phyloP scores from a whole-genome alignment of 2,113 vertebrate species.

The Microcebus griseorufus region DNA sequence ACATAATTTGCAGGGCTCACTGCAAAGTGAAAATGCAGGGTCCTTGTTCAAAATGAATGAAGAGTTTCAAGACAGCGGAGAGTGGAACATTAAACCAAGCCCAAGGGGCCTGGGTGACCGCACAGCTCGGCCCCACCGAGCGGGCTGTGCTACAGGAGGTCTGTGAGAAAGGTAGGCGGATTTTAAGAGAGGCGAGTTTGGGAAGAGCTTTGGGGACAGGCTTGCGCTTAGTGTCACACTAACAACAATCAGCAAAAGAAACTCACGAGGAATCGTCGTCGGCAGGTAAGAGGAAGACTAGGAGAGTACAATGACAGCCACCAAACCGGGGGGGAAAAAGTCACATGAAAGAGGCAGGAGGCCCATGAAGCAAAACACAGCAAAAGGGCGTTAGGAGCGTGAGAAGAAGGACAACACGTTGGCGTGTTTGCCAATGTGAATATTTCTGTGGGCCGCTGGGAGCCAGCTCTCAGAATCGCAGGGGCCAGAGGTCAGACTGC shows the following conservation, averaged over 20 bases:
- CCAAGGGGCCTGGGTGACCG: accelerated
- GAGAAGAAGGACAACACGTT: background rate
- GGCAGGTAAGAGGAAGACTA: background rate
- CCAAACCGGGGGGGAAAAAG: accelerated
- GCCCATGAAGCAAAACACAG: background rate
- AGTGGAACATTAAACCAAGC: background rate
- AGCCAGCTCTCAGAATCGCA: background rate
- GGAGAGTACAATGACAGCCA: background rate
- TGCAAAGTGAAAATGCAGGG: background rate
- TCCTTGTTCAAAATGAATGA: background rate
- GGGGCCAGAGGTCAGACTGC: accelerated
- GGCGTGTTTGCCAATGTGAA: background rate
- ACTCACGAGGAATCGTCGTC: background rate
- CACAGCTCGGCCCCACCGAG: background rate
- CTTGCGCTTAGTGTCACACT: background rate
- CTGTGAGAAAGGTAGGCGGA: accelerated
- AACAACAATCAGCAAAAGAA: background rate
- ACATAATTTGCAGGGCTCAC: background rate
- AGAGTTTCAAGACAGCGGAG: background rate
- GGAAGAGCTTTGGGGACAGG: background rate
- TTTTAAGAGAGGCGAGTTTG: background rate
- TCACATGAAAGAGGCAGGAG: too few species aligned
- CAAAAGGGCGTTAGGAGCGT: accelerated
- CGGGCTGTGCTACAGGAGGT: background rate
- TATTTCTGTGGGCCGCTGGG: background rate